Conservation (phyloP, 1,140 invertebrate species). For the Drosophila nigrodunni region DNA sequence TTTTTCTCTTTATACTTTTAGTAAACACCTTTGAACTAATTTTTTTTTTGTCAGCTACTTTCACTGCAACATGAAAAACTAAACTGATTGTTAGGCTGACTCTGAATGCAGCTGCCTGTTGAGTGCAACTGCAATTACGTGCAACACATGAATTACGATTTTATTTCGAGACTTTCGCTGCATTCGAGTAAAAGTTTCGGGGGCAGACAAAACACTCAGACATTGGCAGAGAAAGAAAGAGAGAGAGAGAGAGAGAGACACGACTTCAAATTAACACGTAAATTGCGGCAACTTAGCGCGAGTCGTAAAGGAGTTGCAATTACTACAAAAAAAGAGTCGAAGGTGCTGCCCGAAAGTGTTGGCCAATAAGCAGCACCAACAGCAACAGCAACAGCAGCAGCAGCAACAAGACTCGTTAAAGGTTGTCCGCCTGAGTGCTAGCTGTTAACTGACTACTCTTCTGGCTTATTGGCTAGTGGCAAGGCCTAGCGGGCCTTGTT, state of each 20-base stretch:
- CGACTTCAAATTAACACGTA: conserved; percentile 81
- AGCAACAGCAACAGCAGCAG: too few species aligned
- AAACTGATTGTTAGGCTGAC: conserved; percentile 25
- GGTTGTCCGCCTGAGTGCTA: conserved; percentile 43
- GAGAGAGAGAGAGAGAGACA: conserved; percentile 42
- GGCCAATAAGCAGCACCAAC: conserved; percentile 22
- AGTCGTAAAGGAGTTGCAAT: conserved; percentile 37
- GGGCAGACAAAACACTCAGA: conserved; percentile 33
- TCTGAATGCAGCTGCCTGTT: conserved; percentile 44
- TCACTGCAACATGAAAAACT: conserved; percentile 8
- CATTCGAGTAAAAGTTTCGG: conserved; percentile 59
- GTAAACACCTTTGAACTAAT: conserved; percentile 9
- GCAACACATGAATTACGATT: conserved; percentile 74
- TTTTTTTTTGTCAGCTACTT: conserved; percentile 34
- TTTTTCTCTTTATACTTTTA: neutral
- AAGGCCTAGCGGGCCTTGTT: conserved; percentile 68
- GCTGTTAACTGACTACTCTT: conserved; percentile 1
- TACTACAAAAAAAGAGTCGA: conserved; percentile 30
- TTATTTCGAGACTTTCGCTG: conserved; percentile 59
- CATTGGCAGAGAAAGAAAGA: conserved; percentile 52
- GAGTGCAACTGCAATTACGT: conserved; percentile 57
- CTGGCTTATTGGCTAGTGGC: conserved; percentile 14
- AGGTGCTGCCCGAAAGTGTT: conserved; percentile 45
- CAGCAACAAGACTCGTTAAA: conserved; percentile 57
- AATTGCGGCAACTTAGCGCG: conserved; percentile 78